Evolutionary conservation across 2,797 vertebrate species (phyloP), one percentile per base, ranked within the genome.

Genomic region (Sandelia bainsii): DNA sequence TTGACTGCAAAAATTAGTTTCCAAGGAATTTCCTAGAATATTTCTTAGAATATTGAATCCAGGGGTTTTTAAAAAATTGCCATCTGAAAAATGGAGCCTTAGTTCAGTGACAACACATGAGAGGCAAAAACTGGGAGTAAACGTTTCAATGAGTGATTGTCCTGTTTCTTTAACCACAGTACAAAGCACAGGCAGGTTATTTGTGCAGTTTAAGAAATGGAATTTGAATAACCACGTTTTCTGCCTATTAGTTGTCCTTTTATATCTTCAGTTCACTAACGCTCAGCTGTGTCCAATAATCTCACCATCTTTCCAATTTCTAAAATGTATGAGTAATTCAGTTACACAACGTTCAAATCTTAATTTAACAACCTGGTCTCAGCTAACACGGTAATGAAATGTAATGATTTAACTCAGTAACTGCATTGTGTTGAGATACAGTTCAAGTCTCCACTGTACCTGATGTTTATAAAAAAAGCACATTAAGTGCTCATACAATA

Each of bases 91-190:
- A 4, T 8, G 29, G 29, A 32, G 29, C 29, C 29, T 32, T 4
- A 8, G 29, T 1, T 32, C 29, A 32, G 29, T 32, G 29, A 32
- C 8, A 6, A 32, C 29, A 32, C 29, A 25, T 4, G 25, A 56
- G 50, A 44, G 42, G 52, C 22, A 20, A 6, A 61, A 62, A 54
- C 32, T 42, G 23, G 13, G n/a, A 50, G 56, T 39, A 22, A 54
- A 46, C 22, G 29, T 60, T 23, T 46, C n/a, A 20, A 20, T 29
- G 53, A 62, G 50, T 23, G 29, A 3, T 22, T 5, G 17, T 20
- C 29, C 29, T 32, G 29, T 8, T 32, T 8, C 29, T 32, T 32
- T 32, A 32, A 32, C 29, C 25, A 25, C 25, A 25, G 25, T 25
- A 25, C 25, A 25, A 25, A 6, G 1, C 29, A 32, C 29, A 32